Conservation (phyloP, 2,888 invertebrate species). For the Mongoloraphidia duomilia region DNA sequence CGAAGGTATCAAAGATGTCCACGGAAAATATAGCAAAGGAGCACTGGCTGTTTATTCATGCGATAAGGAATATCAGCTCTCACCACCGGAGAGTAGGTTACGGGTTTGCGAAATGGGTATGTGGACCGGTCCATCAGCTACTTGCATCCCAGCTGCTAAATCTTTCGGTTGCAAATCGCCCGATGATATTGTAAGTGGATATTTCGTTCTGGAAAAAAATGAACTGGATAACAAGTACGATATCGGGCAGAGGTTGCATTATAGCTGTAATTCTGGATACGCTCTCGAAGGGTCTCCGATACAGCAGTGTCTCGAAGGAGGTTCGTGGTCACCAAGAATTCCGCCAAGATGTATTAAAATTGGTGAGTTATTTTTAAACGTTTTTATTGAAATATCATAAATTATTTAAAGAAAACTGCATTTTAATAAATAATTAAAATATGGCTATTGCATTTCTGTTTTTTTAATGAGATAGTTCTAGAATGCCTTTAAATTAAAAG, state of each 20-base stretch:
- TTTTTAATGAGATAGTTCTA: too few relatives aligned
- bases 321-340: constrained; percentile 27
- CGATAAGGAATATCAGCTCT: constrained; percentile 21
- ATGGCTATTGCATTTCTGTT: too few relatives aligned
- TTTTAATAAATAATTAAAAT: too few relatives aligned
- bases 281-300: constrained; percentile 22
- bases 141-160: constrained; percentile 19
- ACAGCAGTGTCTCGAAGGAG: constrained; percentile 25
- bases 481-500: too few relatives aligned
- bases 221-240: constrained; percentile 13
- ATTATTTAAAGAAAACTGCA: too few relatives aligned
- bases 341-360: constrained; percentile 20
- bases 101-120: constrained; percentile 28
- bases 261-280: constrained; percentile 26
- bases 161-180: constrained; percentile 21
- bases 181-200: constrained; percentile 24
- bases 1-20: constrained; percentile 18
- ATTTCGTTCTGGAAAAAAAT: constrained; percentile 23
- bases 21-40: constrained; percentile 23
- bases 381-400: too few relatives aligned
- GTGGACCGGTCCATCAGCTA: constrained; percentile 27
- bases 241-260: constrained; percentile 24
- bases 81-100: constrained; percentile 23
- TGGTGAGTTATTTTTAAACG: constrained; percentile 9
- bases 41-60: constrained; percentile 25